Base-by-base conservation (phyloP, 1,140 invertebrate genomes). In the Drosophila subobscura region DNA sequence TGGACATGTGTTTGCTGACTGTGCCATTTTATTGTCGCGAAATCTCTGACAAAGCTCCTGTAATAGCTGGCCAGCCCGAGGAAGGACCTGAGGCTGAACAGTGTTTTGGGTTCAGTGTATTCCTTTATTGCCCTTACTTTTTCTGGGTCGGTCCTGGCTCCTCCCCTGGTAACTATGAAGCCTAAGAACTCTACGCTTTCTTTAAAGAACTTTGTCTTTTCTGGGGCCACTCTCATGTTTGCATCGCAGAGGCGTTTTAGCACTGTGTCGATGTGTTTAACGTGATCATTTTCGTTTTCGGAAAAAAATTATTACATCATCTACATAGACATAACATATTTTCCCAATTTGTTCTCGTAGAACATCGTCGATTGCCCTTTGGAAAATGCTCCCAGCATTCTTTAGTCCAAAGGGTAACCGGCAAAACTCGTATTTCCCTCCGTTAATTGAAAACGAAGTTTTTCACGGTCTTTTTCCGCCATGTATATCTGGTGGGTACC, bases 301-400 rank as follows among this genome's bases (percentile, higher is more conserved):
- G 64, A 67, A 37, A 66, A 66, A 53, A 10, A 61, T 41, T 0
- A 67, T 61, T n/a, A 61, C 64, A 4, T 54, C 33, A 22, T 53
- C 22, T 4, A 60, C 49, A 41, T 57, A 37, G 7, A 60, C 49
- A 29, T 65, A 45, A 6, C 60, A 56, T 27, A 12, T 47, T n/a
- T 56, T 50, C 4, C 53, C 33, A 5, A 50, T 64, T 20, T 55
- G 16, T 63, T 64, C 44, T n/a, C 45, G 45, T 16, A 54, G 46
- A 33, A 8, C 29, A 3, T 33, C 29, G 7, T 33, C 29, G 29
- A 33, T 33, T 33, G 7, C 7, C 29, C 29, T 8, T 33, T 33
- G 7, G 7, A 33, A 33, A 33, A 33, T 27, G 25, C 25, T 5
- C 5, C 7, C 29, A 7, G 29, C 5, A 33, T 33, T 33, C 8